phyloP scores from a whole-genome alignment of 2,888 invertebrate genomes.

The Himalopsyche kuldschensis region DNA sequence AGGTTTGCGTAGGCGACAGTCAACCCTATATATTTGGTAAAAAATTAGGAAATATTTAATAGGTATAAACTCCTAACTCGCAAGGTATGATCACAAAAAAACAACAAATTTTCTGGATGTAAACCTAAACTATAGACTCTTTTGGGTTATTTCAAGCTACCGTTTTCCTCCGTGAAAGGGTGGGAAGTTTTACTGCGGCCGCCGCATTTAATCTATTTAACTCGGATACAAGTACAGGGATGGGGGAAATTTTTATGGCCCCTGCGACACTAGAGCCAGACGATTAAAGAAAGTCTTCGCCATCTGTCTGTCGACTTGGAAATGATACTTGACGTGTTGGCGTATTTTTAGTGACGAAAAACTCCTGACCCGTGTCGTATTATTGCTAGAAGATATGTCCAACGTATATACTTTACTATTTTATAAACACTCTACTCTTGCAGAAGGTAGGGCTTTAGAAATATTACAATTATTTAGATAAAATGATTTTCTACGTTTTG shows the following conservation, averaged over 20 bases:
- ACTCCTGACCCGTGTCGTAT: background rate
- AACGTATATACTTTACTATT: too few species aligned
- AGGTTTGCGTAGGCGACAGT: too few species aligned
- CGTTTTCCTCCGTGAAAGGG: background rate
- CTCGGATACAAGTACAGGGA: conserved; percentile 7
- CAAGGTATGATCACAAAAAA: background rate
- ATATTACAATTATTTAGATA: too few species aligned
- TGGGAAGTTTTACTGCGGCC: conserved; percentile 27
- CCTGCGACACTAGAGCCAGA: conserved; percentile 10
- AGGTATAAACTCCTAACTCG: background rate
- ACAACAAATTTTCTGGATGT: background rate
- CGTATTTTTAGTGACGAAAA: background rate
- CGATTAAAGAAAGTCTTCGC: background rate
- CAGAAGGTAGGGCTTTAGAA: too few species aligned
- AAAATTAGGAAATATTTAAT: too few species aligned
- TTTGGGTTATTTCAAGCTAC: conserved; percentile 9
- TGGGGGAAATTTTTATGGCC: conserved; percentile 16
- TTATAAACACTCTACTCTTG: too few species aligned
- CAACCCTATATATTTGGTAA: too few species aligned
- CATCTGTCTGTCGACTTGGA: background rate
- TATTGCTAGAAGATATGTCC: background rate
- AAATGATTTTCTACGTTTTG: too few species aligned
- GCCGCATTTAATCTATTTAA: conserved; percentile 32
- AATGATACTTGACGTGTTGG: background rate
- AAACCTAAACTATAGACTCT: background rate